Conservation (phyloP, 2,797 vertebrate genomes). For the Knipowitschia caucasica region DNA sequence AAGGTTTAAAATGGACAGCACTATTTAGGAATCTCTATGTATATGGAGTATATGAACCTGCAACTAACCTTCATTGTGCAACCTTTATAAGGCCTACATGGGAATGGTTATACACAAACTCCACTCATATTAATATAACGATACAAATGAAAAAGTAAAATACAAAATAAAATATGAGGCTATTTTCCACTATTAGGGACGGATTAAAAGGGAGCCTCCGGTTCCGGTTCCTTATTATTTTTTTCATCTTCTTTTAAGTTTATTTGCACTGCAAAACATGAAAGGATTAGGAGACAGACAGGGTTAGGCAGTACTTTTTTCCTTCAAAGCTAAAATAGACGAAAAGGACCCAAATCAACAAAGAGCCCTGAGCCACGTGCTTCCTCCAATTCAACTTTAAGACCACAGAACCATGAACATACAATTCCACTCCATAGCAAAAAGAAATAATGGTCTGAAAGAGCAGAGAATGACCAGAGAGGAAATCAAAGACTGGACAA, state of each 20-base stretch:
- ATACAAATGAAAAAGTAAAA: too few relatives aligned
- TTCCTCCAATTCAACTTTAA: constrained; percentile 1
- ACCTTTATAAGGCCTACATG: too few relatives aligned
- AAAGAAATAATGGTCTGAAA: constrained; percentile 1
- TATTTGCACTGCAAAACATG: not conserved
- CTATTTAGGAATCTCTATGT: too few relatives aligned
- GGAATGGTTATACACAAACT: too few relatives aligned
- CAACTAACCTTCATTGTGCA: too few relatives aligned
- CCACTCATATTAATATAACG: too few relatives aligned
- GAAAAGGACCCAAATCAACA: constrained; percentile 6
- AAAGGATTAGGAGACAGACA: not conserved
- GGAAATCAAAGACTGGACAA: constrained; percentile 21
- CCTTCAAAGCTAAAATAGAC: not conserved
- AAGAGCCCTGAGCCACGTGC: not conserved
- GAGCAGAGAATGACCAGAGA: constrained; percentile 1
- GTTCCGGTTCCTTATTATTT: not conserved
- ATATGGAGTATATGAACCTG: too few relatives aligned
- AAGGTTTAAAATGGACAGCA: constrained; percentile 14
- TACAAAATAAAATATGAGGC: too few relatives aligned
- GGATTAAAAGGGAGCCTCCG: not conserved
- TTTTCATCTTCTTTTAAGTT: not conserved
- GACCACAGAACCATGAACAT: not conserved
- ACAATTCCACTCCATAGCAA: constrained; percentile 5
- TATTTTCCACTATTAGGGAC: not conserved
- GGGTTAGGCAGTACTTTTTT: not conserved